Evolutionary conservation across 2,888 invertebrate genomes (phyloP).

Genomic region (Halictus ligatus): DNA sequence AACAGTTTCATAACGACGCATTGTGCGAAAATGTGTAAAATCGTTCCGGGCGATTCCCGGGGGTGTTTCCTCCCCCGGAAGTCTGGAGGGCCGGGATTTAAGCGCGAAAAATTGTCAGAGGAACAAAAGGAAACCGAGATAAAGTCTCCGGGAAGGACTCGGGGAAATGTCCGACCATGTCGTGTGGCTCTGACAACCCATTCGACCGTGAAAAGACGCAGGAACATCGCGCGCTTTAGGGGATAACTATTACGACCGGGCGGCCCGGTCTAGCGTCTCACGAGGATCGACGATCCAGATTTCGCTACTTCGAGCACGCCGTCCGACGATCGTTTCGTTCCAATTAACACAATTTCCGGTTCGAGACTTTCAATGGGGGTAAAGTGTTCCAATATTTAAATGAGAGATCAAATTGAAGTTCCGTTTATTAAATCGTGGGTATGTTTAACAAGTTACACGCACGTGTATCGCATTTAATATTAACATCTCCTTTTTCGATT

Average conservation of each 20-base stretch:
- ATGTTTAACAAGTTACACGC: too few relatives aligned
- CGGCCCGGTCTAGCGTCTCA: not conserved
- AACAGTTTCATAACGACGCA: conserved; percentile 8
- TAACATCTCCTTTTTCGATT: too few relatives aligned
- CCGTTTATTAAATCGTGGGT: too few relatives aligned
- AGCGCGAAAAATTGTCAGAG: conserved; percentile 18
- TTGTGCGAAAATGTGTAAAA: conserved; percentile 8
- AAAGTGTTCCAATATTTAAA: too few relatives aligned
- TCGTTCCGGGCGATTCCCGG: not conserved
- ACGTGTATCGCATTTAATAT: too few relatives aligned
- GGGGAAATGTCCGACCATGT: not conserved
- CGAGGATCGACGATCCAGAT: not conserved
- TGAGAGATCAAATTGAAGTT: too few relatives aligned
- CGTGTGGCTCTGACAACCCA: conserved; percentile 15
- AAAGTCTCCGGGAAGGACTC: conserved; percentile 2
- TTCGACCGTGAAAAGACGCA: conserved; percentile 14
- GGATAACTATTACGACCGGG: conserved; percentile 25
- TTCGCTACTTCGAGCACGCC: not conserved
- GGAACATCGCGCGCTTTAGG: conserved; percentile 22
- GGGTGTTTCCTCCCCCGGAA: not conserved
- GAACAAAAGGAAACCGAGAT: conserved; percentile 9
- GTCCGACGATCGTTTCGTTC: not conserved
- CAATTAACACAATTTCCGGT: not conserved
- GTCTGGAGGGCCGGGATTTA: not conserved
- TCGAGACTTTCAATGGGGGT: too few relatives aligned